These are phyloP conservation scores for Atethmia centrago DNA, from an alignment of 2,888 invertebrate species.

Conservation along the genomic window DNA sequence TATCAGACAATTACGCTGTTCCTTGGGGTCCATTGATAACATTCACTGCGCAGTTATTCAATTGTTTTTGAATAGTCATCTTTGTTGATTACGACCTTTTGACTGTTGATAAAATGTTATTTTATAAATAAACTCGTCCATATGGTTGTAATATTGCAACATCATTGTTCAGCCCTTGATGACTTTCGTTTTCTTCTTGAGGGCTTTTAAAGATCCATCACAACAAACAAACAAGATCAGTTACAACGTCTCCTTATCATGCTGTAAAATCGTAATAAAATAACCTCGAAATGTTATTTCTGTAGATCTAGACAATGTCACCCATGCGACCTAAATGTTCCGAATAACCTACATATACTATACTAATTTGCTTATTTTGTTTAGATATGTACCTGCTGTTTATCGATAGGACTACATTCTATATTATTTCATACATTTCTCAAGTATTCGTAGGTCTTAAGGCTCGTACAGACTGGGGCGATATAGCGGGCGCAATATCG, in stretches of 20 bases:
- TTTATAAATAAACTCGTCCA: conserved; percentile 9
- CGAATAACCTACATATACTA: not conserved
- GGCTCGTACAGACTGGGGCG: too few relatives aligned
- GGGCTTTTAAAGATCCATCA: not conserved
- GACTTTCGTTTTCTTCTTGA: not conserved
- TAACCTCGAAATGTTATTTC: not conserved
- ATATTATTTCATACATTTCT: not conserved
- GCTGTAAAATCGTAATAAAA: not conserved
- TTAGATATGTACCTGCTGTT: not conserved
- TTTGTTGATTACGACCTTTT: conserved; percentile 62
- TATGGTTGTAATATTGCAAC: not conserved
- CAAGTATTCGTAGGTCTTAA: not conserved
- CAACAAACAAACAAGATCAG: not conserved
- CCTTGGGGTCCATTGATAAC: conserved; percentile 57
- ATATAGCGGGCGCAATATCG: too few relatives aligned
- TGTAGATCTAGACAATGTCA: conserved; percentile 13
- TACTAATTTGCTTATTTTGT: not conserved
- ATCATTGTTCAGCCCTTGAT: not conserved
- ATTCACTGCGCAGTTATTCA: conserved; percentile 56
- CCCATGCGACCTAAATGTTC: conserved; percentile 2
- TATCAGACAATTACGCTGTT: conserved; percentile 50
- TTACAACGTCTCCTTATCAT: not conserved
- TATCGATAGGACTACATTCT: not conserved
- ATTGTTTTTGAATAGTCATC: conserved; percentile 63
- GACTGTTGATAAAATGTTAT: conserved; percentile 46